Percentiles rank a stretch among this genome's conserved stretches.
Conservation (phyloP, 2,888 invertebrate species). For the Doris montereyensis region DNA sequence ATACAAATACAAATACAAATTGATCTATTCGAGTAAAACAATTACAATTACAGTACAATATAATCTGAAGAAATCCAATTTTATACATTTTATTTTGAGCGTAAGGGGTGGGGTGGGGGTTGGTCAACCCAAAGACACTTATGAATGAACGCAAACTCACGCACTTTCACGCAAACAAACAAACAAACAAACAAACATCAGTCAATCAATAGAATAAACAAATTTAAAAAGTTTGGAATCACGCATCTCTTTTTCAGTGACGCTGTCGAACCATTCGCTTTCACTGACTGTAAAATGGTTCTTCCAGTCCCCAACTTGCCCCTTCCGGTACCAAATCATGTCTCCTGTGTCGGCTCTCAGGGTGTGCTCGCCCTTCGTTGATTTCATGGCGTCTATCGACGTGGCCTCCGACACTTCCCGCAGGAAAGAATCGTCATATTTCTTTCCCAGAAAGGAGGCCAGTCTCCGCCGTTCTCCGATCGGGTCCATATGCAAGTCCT, state of each 20-base stretch:
- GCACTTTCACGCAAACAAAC: too few relatives aligned
- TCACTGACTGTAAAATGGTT: neutral
- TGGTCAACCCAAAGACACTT: too few relatives aligned
- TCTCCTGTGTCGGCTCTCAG: neutral
- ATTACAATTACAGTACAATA: too few relatives aligned
- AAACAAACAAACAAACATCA: too few relatives aligned
- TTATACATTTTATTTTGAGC: too few relatives aligned
- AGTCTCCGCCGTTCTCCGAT: neutral
- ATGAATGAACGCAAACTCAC: too few relatives aligned
- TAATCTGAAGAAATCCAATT: too few relatives aligned
- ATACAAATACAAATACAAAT: too few relatives aligned
- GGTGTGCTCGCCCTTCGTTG: neutral
- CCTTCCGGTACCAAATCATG: neutral
- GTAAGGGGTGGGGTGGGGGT: too few relatives aligned
- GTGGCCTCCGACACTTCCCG: neutral
- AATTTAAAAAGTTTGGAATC: neutral
- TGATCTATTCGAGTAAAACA: too few relatives aligned
- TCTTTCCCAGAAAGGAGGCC: neutral
- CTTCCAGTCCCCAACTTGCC: conserved; percentile 4
- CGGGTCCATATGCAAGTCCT: conserved; percentile 29
- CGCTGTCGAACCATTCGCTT: conserved; percentile 1
- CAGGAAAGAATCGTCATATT: neutral
- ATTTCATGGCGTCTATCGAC: conserved; percentile 5
- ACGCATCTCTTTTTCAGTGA: neutral
- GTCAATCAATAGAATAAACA: neutral